A percentile compares a stretch with the other conserved stretches of the same genome.
Evolutionary conservation across 2,113 vertebrate species (phyloP).

Genomic region (Bos taurus): ARS-UCD2.0 NC_037357.1:62780501-62781000

Average conservation of each 20-base stretch:
- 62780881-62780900: neutral
- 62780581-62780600: neutral
- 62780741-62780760: neutral
- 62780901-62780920: neutral
- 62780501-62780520: neutral
- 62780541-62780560: neutral
- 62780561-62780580: neutral
- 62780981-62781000: neutral
- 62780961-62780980: neutral
- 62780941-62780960: neutral
- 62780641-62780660: neutral
- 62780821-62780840: neutral
- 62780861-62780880: neutral
- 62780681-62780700: neutral
- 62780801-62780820: neutral
- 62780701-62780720: neutral
- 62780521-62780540: neutral
- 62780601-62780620: neutral
- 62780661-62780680: neutral
- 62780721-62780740: neutral
- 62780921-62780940: neutral
- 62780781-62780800: neutral
- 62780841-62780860: neutral
- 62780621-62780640: neutral
- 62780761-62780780: neutral